These are phyloP conservation scores for Apeltes quadracus DNA, from an alignment of 2,113 vertebrate species.

Conservation along the genomic window DNA sequence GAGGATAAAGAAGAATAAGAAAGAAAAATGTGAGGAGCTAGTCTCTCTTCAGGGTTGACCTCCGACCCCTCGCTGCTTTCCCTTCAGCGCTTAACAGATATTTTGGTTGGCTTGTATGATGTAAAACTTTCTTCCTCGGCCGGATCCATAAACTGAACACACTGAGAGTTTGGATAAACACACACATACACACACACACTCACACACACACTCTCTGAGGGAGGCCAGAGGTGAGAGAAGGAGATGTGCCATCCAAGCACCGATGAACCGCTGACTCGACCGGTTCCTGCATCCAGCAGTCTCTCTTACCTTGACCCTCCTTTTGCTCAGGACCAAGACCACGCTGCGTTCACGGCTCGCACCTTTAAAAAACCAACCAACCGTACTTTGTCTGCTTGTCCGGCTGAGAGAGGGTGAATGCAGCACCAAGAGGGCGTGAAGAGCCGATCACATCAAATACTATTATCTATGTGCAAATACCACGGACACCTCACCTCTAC, in stretches of 20 bases:
- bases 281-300: constrained; percentile 20
- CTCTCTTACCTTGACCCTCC: constrained; percentile 27
- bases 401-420: background rate
- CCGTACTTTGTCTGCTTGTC: background rate
- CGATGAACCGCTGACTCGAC: constrained; percentile 45
- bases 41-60: constrained; percentile 51
- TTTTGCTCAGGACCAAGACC: background rate
- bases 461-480: too few species aligned
- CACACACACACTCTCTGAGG: constrained; percentile 21
- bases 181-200: background rate
- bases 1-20: constrained; percentile 25
- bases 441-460: background rate
- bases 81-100: constrained; percentile 68
- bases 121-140: constrained; percentile 41
- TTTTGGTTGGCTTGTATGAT: constrained; percentile 63
- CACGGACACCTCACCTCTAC: too few species aligned
- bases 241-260: constrained; percentile 1
- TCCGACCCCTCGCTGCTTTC: constrained; percentile 54
- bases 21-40: constrained; percentile 51
- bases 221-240: constrained; percentile 46
- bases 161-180: constrained; percentile 15
- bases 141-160: constrained; percentile 49
- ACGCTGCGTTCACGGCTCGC: constrained; percentile 14
- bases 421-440: background rate
- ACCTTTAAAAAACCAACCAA: background rate